These are phyloP conservation scores for Galago senegalensis DNA, from an alignment of 2,797 vertebrate species.

Conservation along the genomic window DNA sequence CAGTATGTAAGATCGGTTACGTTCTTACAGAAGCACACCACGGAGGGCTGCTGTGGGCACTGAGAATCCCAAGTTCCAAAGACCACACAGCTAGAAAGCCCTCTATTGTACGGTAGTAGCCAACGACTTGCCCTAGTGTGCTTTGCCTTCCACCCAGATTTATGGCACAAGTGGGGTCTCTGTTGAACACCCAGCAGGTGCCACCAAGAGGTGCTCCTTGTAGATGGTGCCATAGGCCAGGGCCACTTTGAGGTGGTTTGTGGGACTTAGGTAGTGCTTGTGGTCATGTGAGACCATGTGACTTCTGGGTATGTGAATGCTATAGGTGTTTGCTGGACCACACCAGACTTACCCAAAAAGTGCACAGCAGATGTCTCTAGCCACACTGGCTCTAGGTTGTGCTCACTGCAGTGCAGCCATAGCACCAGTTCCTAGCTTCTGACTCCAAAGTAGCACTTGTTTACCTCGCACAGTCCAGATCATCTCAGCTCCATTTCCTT, in stretches of 20 bases:
- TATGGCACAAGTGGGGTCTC: not conserved
- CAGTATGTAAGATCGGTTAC: accelerated
- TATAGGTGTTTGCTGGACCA: not conserved
- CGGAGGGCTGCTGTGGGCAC: not conserved
- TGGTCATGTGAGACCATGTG: not conserved
- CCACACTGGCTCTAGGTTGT: not conserved
- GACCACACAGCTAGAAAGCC: not conserved
- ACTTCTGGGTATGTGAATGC: not conserved
- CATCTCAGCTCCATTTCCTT: not conserved
- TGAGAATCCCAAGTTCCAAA: not conserved
- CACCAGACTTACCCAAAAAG: accelerated
- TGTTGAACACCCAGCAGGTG: not conserved
- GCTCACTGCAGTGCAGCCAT: accelerated
- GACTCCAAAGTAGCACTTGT: not conserved
- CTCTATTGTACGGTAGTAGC: no score
- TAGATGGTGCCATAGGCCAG: not conserved
- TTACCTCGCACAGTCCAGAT: not conserved
- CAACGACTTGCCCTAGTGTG: not conserved
- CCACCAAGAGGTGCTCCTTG: not conserved
- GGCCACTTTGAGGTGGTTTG: not conserved
- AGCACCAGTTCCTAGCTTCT: not conserved
- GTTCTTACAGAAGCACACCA: not conserved
- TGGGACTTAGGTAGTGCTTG: not conserved
- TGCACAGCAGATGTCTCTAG: not conserved
- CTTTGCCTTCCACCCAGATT: not conserved